Evolutionary conservation across 2,797 vertebrate species (phyloP).

Genomic region (Calcarius lapponicus): DNA sequence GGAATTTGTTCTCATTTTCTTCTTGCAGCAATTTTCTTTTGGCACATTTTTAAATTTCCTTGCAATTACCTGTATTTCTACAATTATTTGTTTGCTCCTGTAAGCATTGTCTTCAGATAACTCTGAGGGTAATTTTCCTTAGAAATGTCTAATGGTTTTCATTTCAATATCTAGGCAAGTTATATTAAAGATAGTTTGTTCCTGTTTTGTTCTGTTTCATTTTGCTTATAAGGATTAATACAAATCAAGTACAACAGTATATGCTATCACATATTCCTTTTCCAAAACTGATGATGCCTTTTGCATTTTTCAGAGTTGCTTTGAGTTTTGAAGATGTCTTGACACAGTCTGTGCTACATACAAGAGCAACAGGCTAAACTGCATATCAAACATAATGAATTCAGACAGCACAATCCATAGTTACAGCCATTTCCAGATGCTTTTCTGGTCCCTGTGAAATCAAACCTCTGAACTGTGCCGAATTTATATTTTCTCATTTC

Average conservation of each 20-base stretch:
- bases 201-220: not conserved
- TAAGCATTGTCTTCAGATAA: not conserved
- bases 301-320: not conserved
- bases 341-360: not conserved
- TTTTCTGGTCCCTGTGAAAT: not conserved
- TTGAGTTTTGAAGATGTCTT: not conserved
- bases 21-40: not conserved
- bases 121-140: not conserved
- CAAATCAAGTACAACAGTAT: not conserved
- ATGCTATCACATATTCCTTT: not conserved
- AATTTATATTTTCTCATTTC: not conserved
- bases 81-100: not conserved
- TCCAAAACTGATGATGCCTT: not conserved
- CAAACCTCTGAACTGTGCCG: not conserved
- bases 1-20: not conserved
- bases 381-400: not conserved
- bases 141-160: not conserved
- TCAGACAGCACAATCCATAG: not conserved
- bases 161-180: not conserved
- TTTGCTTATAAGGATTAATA: not conserved
- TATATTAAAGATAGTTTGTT: not conserved
- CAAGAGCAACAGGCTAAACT: not conserved
- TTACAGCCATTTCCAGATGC: not conserved
- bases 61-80: not conserved
- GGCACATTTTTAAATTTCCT: not conserved